Evolutionary conservation across 1,140 invertebrate genomes (phyloP).

Genomic region (Conus betulinus): DNA sequence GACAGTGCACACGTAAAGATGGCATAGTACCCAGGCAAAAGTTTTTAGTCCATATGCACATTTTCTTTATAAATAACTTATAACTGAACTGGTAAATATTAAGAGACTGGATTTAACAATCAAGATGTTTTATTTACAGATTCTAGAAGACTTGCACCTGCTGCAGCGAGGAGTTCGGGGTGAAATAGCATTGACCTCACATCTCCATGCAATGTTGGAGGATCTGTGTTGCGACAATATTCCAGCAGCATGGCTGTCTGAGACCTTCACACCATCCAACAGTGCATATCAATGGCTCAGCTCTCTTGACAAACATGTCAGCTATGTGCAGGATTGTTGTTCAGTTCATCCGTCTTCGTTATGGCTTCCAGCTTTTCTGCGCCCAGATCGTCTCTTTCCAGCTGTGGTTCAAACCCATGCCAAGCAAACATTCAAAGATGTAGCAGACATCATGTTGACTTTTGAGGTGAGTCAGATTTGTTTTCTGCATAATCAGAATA

Average conservation of each 20-base stretch:
- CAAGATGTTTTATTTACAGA: constrained; percentile 4
- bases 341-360: constrained; percentile 44
- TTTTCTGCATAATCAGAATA: background rate
- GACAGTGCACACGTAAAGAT: no score
- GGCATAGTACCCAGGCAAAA: no score
- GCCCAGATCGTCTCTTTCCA: constrained; percentile 68
- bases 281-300: constrained; percentile 61
- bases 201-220: constrained; percentile 53
- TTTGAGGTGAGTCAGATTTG: constrained; percentile 58
- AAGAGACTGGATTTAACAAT: no score
- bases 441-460: constrained; percentile 61
- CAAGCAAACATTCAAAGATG: constrained; percentile 66
- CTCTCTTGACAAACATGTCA: constrained; percentile 49
- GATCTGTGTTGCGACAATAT: constrained; percentile 59
- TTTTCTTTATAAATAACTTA: no score
- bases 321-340: constrained; percentile 53
- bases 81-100: no score
- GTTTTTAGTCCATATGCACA: no score
- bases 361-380: constrained; percentile 65
- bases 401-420: constrained; percentile 68
- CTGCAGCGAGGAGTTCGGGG: constrained; percentile 55
- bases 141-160: constrained; percentile 59
- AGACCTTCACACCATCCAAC: constrained; percentile 57
- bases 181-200: constrained; percentile 51
- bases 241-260: constrained; percentile 59